Percentiles rank a stretch among this genome's conserved stretches.
phyloP scores from a whole-genome alignment of 2,888 invertebrate genomes.

The Lypha dubia region DNA sequence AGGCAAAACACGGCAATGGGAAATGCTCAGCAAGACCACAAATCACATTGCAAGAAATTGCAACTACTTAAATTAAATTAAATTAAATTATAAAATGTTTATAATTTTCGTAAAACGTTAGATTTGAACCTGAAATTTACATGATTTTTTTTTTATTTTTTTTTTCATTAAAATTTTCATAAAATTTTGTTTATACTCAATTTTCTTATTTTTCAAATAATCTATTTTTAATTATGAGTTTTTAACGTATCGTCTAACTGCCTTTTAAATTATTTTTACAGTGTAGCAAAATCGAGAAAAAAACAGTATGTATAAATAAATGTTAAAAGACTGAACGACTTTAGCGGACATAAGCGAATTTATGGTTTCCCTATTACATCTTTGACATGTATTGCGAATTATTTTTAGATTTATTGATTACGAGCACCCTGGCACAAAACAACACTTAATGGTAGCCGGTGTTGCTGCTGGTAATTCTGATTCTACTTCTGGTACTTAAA shows the following conservation, averaged over 20 bases:
- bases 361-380: slow-evolving; percentile 82
- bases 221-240: not conserved
- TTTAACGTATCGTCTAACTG: not conserved
- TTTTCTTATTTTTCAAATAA: not conserved
- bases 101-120: no score
- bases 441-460: slow-evolving; percentile 57
- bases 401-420: slow-evolving; percentile 77
- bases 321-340: slow-evolving; percentile 67
- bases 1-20: no score
- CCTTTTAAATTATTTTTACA: not conserved
- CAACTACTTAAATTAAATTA: no score
- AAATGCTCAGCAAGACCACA: no score
- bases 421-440: slow-evolving; percentile 75
- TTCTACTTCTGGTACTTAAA: slow-evolving; percentile 47
- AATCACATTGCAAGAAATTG: no score
- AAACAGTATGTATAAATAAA: slow-evolving; percentile 36
- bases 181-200: not conserved
- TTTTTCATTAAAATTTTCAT: slow-evolving; percentile 7
- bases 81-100: no score
- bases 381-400: slow-evolving; percentile 82
- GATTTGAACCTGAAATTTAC: not conserved
- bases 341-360: slow-evolving; percentile 76
- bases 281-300: slow-evolving; percentile 15
- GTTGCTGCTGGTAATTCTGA: slow-evolving; percentile 20
- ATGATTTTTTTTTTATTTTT: not conserved